Base-by-base conservation (phyloP, 2,797 vertebrate species). In the Okamejei kenojei region DNA sequence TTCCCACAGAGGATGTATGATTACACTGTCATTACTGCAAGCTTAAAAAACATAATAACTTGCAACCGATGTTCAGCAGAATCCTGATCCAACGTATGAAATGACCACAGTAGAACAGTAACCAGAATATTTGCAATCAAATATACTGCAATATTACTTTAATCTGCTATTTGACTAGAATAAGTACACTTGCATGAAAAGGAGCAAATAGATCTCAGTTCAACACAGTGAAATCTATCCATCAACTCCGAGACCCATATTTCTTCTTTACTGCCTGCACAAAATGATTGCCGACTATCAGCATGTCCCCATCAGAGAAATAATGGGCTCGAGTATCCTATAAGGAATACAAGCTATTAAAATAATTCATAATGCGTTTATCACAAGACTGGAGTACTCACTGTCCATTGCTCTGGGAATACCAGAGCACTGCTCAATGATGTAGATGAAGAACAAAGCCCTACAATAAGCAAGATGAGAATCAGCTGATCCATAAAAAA, bases 271-370 rank as follows among this genome's bases (percentile, higher is more conserved):
- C 35, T 26, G 73, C 90, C 90, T 92, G 90, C 71, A 76, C 29
- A 76, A 76, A 92, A 54, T 68, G n/a, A 88, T 74, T 38, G 90
- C 65, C 90, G 26, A 76, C 90, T 54, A 92, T 92, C 90, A 92
- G 90, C 71, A 73, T 45, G 71, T 76, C 26, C 90, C 90, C 90
- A 92, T 92, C 90, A 92, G 90, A 92, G 68, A 65, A 88, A 88
- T 88, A 88, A 88, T 92, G 90, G 71, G 68, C 32, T 74, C 21
- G 35, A 91, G 90, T 74, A 91, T 91, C 90, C 90, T 91, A 91
- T 91, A 74, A 91, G 90, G 90, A 91, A 91, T 92, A 92, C 90
- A 92, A 76, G 90, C 90, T 92, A 92, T 92, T 92, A 92, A 92
- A 92, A 92, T 92, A 92, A 92, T 92, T 92, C 71, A 91, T 91